Percentiles rank a stretch among this genome's conserved stretches.
Conservation (phyloP, 2,888 invertebrate species). For the Teinopalpus imperialis region DNA sequence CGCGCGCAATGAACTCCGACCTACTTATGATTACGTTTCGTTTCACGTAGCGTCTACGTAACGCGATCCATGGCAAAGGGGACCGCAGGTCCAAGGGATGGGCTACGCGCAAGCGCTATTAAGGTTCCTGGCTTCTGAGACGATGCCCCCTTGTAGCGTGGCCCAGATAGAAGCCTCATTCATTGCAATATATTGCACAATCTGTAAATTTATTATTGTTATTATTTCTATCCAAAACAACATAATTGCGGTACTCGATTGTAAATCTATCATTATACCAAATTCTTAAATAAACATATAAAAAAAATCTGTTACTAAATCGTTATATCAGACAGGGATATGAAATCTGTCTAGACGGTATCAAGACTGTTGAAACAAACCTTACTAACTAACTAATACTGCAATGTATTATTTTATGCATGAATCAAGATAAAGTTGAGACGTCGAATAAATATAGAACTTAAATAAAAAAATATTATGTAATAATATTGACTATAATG, state of each 20-base stretch:
- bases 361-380: constrained; percentile 3
- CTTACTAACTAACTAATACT: background rate
- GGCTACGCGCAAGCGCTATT: constrained; percentile 46
- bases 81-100: constrained; percentile 33
- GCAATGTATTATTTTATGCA: constrained; percentile 5
- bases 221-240: too few species aligned
- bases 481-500: too few species aligned
- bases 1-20: constrained; percentile 70
- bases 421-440: constrained; percentile 6
- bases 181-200: constrained; percentile 42
- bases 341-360: constrained; percentile 15
- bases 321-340: constrained; percentile 5
- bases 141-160: constrained; percentile 45
- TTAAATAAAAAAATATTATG: too few species aligned
- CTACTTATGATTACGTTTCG: constrained; percentile 73
- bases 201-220: too few species aligned
- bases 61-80: constrained; percentile 61
- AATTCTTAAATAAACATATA: too few species aligned
- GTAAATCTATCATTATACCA: too few species aligned
- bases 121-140: constrained; percentile 39
- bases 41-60: constrained; percentile 75
- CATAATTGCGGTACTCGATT: too few species aligned
- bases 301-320: too few species aligned
- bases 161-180: constrained; percentile 43
- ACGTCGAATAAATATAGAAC: too few species aligned